These are phyloP conservation scores for Saguinus midas DNA, from an alignment of 2,113 vertebrate species.

Conservation along the genomic window DNA sequence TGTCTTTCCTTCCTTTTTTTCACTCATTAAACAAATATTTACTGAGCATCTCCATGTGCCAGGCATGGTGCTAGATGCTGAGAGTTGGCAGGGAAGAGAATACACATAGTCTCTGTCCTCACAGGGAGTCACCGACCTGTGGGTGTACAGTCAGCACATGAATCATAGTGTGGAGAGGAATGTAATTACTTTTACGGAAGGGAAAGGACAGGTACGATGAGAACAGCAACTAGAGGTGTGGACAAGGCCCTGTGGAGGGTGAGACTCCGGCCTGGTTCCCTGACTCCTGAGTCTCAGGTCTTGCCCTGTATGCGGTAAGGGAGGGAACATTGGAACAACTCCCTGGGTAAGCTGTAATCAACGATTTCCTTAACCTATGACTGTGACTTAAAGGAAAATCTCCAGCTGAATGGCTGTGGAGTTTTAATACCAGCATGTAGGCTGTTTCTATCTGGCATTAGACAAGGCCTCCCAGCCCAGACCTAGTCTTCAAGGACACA, in stretches of 20 bases:
- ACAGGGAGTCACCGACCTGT: neutral
- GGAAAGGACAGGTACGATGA: neutral
- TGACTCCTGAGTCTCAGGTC: neutral
- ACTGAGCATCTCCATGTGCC: neutral
- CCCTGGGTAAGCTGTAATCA: neutral
- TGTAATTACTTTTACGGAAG: neutral
- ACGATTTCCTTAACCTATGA: neutral
- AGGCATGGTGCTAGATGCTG: neutral
- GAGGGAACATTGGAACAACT: neutral
- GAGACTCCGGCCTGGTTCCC: neutral
- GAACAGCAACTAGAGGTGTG: neutral
- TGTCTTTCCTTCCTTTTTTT: neutral
- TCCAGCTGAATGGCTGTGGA: neutral
- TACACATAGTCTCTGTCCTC: neutral
- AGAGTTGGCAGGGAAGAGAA: neutral
- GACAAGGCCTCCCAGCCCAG: neutral
- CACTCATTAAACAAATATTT: neutral
- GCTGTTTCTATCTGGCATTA: neutral
- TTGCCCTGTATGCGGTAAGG: neutral
- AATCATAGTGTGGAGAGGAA: neutral
- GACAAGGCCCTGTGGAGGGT: too few relatives aligned
- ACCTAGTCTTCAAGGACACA: neutral
- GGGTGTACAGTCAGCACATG: neutral
- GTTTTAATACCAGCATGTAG: neutral
- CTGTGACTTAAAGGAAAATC: neutral